phyloP scores from a whole-genome alignment of 1,140 invertebrate species.

The Holotrichia oblita region DNA sequence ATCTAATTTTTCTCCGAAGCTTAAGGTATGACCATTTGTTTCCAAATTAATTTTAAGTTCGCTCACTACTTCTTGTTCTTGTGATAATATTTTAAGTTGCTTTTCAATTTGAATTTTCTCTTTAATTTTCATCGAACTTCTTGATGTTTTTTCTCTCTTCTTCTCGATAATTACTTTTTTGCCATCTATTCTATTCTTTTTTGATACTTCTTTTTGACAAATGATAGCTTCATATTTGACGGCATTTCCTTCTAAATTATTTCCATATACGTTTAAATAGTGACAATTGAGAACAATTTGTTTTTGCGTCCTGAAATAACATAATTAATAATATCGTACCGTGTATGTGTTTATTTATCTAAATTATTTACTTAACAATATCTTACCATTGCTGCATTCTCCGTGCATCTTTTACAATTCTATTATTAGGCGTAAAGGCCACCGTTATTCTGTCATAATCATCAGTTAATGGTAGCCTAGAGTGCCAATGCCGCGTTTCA shows the following conservation, averaged over 20 bases:
- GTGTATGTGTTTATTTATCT: too few relatives aligned
- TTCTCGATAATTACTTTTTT: conserved; percentile 40
- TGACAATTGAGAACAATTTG: not conserved
- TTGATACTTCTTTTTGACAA: conserved; percentile 15
- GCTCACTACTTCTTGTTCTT: conserved; percentile 34
- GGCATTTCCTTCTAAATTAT: conserved; percentile 48
- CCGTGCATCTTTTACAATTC: not conserved
- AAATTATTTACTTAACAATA: not conserved
- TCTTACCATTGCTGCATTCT: too few relatives aligned
- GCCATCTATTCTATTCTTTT: conserved; percentile 9
- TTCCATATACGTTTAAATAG: conserved; percentile 46
- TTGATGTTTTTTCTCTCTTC: too few relatives aligned
- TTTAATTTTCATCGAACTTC: not conserved
- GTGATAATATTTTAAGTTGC: not conserved
- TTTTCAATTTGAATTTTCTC: conserved; percentile 20
- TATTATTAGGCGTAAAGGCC: not conserved
- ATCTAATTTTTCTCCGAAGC: not conserved
- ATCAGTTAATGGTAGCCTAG: conserved; percentile 19
- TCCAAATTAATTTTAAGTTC: not conserved
- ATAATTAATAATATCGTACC: too few relatives aligned
- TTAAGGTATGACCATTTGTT: not conserved
- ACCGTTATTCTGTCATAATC: not conserved
- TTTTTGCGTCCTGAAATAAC: conserved; percentile 4
- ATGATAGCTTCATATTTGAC: conserved; percentile 39
- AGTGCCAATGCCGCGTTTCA: conserved; percentile 26